Percentiles rank a stretch among this genome's conserved stretches.
These are phyloP conservation scores for Lasioglossum leucozonium DNA, from an alignment of 2,888 invertebrate species.

Conservation along the genomic window DNA sequence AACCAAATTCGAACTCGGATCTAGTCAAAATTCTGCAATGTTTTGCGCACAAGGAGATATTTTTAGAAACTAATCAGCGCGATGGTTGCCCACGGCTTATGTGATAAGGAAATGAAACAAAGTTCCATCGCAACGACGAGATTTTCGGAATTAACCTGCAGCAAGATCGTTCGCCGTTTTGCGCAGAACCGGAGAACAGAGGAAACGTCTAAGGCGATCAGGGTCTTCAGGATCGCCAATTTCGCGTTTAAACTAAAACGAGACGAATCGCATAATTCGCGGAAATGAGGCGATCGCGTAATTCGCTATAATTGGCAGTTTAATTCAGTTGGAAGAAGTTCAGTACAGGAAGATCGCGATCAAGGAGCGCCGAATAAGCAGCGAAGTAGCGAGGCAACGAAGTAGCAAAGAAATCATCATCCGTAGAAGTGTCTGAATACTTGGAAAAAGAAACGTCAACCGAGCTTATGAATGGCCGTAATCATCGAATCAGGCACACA, in stretches of 20 bases:
- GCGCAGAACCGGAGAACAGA: constrained; percentile 45
- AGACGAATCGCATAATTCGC: constrained; percentile 62
- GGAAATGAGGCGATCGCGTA: constrained; percentile 63
- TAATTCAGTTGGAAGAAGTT: constrained; percentile 33
- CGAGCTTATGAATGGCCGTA: neutral
- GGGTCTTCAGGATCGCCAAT: constrained; percentile 6
- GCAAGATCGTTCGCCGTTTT: neutral
- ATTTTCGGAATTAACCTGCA: neutral
- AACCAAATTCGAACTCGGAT: neutral
- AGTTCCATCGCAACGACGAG: neutral
- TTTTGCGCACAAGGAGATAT: neutral
- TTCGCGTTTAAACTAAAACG: constrained; percentile 10
- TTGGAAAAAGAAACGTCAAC: neutral
- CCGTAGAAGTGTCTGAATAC: neutral
- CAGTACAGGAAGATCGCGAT: constrained; percentile 25
- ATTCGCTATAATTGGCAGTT: constrained; percentile 33
- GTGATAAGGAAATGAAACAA: constrained; percentile 12
- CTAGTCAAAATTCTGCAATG: neutral
- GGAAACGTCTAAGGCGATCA: constrained; percentile 19
- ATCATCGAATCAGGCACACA: constrained; percentile 4
- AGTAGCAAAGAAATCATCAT: neutral
- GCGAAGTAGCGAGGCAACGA: neutral
- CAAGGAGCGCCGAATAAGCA: constrained; percentile 4
- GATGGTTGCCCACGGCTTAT: neutral
- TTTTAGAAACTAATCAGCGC: neutral